Evolutionary conservation across 2,888 invertebrate species (phyloP).

Genomic region (Brachyptera risi): DNA sequence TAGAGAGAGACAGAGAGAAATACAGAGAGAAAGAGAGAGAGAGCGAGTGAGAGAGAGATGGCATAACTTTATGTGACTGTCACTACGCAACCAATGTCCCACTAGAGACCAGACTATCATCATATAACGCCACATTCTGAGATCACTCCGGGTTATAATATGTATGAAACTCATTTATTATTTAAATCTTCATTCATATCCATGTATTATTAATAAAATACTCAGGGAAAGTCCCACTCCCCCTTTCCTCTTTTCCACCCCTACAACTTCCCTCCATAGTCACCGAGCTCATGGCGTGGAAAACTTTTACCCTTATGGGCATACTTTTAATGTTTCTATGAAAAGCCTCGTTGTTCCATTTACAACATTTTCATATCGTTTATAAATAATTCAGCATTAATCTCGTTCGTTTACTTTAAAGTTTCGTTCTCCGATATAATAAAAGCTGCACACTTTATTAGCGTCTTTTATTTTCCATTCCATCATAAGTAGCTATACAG

Average conservation of each 20-base stretch:
- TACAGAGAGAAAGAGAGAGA: too few relatives aligned
- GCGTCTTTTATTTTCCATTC: too few relatives aligned
- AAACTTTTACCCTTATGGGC: background rate
- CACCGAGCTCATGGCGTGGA: too few relatives aligned
- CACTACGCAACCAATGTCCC: too few relatives aligned
- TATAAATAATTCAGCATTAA: background rate
- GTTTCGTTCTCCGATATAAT: background rate
- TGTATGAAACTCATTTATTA: conserved; percentile 24
- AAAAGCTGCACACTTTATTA: too few relatives aligned
- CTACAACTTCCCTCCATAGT: too few relatives aligned
- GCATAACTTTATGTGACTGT: too few relatives aligned
- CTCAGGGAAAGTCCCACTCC: too few relatives aligned
- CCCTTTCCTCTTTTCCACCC: too few relatives aligned
- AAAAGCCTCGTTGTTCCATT: background rate
- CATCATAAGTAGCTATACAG: too few relatives aligned
- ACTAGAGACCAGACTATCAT: background rate
- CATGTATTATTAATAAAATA: conserved; percentile 23
- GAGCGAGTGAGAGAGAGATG: too few relatives aligned
- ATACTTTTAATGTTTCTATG: background rate
- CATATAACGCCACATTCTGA: background rate
- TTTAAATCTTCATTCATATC: conserved; percentile 26
- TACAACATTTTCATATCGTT: background rate
- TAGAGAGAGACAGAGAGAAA: too few relatives aligned
- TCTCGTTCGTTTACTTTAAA: background rate
- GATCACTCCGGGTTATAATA: conserved; percentile 22